Base-by-base conservation (phyloP, 2,888 invertebrate genomes). In the Mythimna pallens region DNA sequence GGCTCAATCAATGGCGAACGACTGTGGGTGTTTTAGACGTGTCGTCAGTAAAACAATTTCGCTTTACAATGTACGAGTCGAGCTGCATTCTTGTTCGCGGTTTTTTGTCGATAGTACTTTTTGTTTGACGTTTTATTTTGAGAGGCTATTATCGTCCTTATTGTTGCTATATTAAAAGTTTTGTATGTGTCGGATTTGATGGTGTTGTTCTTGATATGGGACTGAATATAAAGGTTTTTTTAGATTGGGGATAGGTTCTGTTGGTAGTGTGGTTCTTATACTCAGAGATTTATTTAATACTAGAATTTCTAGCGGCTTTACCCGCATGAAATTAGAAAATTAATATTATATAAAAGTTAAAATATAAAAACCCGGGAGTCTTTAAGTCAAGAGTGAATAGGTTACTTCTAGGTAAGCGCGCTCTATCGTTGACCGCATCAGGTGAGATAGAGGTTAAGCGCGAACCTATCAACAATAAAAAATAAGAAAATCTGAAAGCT, bases 11-110 rank as follows among this genome's bases (percentile, higher is more conserved):
- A 93, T 93, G 93, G 90, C 75, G 87, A 89, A 88, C 90, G 89
- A 86, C 89, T 88, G 92, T 90, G 91, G 92, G 92, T 91, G 93
- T 92, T 92, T 87, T 92, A 92, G 92, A 90, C 90, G 85, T 92
- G 93, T 93, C 93, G 92, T 93, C 93, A 85, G 89, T 90, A 92
- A 94, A 95, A 95, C 94, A 94, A 94, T 95, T 86, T 95, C 93
- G 88, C 89, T 87, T 90, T 93, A 95, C 94, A 95, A 94, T 95
- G 94, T 93, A 91, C 89, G 68, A 69, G 78, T 66, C 66, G 87
- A 72, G 79, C 65, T 77, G 84, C 87, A 87, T 89, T 90, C 87
- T 85, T 77, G 84, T 77, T 65, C 64, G 75, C 68, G 59, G 57
- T 73, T 78, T 83, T 78, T 84, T 74, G 74, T 25, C 61, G 86